phyloP scores from a whole-genome alignment of 2,113 vertebrate species.

The Peromyscus maniculatus region DNA sequence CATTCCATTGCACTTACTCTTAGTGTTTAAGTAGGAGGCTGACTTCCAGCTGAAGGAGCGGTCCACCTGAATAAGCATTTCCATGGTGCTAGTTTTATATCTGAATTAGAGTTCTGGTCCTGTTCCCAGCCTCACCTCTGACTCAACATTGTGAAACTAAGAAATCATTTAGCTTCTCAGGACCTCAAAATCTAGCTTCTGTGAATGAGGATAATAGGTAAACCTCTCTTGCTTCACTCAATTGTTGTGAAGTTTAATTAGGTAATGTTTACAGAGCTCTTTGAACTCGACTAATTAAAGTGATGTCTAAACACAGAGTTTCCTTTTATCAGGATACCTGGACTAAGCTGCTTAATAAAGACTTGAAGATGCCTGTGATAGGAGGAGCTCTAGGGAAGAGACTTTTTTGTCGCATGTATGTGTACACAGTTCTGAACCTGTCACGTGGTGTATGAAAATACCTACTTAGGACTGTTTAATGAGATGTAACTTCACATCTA shows the following conservation, averaged over 20 bases:
- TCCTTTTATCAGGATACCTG: slow-evolving; percentile 73
- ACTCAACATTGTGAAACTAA: slow-evolving; percentile 81
- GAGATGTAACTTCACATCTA: background rate
- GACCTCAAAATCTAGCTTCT: slow-evolving; percentile 71
- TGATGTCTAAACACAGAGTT: slow-evolving; percentile 69
- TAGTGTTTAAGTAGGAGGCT: slow-evolving; percentile 36
- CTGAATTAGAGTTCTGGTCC: slow-evolving; percentile 51
- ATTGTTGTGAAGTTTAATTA: slow-evolving; percentile 80
- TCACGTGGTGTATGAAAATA: slow-evolving; percentile 25
- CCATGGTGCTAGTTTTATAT: slow-evolving; percentile 37
- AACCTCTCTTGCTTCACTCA: slow-evolving; percentile 81
- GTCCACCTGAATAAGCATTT: slow-evolving; percentile 65
- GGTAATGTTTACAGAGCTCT: slow-evolving; percentile 79
- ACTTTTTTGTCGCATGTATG: background rate
- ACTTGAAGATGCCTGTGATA: slow-evolving; percentile 67
- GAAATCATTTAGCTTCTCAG: slow-evolving; percentile 78
- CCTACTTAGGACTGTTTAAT: background rate
- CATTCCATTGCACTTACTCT: slow-evolving; percentile 61
- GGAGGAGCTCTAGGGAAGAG: slow-evolving; percentile 1
- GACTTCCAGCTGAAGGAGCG: slow-evolving; percentile 47
- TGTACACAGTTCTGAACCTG: slow-evolving; percentile 35
- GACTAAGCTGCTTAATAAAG: slow-evolving; percentile 61
- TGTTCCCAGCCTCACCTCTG: slow-evolving; percentile 76
- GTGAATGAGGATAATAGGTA: slow-evolving; percentile 81
- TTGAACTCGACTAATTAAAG: slow-evolving; percentile 81